phyloP scores from a whole-genome alignment of 2,888 invertebrate genomes.

The Alentia gelatinosa region DNA sequence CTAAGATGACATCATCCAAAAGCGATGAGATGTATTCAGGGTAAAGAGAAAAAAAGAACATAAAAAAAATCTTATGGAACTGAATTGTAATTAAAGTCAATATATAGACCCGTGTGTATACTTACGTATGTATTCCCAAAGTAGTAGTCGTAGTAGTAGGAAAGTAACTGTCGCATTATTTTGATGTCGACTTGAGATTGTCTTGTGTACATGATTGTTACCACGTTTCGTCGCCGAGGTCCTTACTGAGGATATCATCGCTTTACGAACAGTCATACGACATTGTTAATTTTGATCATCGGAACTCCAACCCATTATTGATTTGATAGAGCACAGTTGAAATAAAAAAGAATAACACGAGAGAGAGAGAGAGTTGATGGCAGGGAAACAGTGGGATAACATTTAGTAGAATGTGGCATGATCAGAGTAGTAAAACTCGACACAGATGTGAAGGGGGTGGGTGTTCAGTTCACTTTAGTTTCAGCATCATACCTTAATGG shows the following conservation, averaged over 20 bases:
- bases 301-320: not conserved
- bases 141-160: slow-evolving; percentile 39
- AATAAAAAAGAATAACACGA: not conserved
- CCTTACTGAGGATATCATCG: not conserved
- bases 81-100: slow-evolving; percentile 24
- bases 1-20: not conserved
- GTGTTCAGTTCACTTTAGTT: not conserved
- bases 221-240: not conserved
- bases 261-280: not conserved
- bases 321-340: not conserved
- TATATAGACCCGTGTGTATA: not conserved
- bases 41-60: slow-evolving; percentile 19
- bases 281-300: slow-evolving; percentile 32
- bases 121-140: slow-evolving; percentile 37
- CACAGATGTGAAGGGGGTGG: not conserved
- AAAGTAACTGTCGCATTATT: slow-evolving; percentile 40
- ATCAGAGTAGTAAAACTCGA: not conserved
- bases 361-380: not conserved
- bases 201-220: slow-evolving; percentile 33
- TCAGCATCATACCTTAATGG: not conserved
- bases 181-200: slow-evolving; percentile 43
- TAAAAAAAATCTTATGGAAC: not conserved
- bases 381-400: not conserved
- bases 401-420: not conserved
- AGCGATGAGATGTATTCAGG: slow-evolving; percentile 24